Evolutionary conservation across 92 coral and sea anemone genomes (phyloP), one percentile per base, ranked within the genome.

Genomic region (Paragorgia papillata): DNA sequence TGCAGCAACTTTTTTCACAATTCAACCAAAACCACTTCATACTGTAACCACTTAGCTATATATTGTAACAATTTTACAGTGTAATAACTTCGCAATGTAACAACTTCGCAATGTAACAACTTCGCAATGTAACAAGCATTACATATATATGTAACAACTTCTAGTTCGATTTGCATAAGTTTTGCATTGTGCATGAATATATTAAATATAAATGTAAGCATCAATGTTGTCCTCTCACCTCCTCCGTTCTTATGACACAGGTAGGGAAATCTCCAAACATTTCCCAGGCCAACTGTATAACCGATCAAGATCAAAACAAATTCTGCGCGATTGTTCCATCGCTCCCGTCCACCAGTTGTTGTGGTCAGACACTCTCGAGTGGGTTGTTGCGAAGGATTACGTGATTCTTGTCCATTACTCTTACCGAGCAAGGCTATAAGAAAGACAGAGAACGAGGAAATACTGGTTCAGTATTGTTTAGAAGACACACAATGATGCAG

Each of bases 241-340:
- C 99, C 99, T 32, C 99, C 99, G 74, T 95, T 95, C 64, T 91
- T 91, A 69, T 95, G 97, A 73, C 99, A 95, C 63, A 95, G 74
- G 19, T 82, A 86, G 17, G 99, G 99, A 62, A 95, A 95, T 40
- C 86, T 75, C 99, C 99, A 95, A 0, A 95, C 99, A 68, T 95
- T 95, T 0, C 99, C 99, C 21, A 95, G 88, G 2, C 99, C 99
- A 64, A 95, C 62, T 6, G 99, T 95, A 62, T 95, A 95, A 3
- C 99, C 99, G 68, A 95, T 84, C 68, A 95, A 78, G 41, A 90
- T 91, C 35, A 95, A 63, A 31, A 95, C 74, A 69, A 95, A 95
- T 74, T 95, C 99, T 1, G 99, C 89, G 44, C 99, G 82, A 26
- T 87, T 95, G 82, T 85, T 88, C 99, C 99, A 95, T 22, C 85